Percentiles rank a stretch among this genome's conserved stretches.
Conservation (phyloP, 2,888 invertebrate species). For the Byasa hedistus region DNA sequence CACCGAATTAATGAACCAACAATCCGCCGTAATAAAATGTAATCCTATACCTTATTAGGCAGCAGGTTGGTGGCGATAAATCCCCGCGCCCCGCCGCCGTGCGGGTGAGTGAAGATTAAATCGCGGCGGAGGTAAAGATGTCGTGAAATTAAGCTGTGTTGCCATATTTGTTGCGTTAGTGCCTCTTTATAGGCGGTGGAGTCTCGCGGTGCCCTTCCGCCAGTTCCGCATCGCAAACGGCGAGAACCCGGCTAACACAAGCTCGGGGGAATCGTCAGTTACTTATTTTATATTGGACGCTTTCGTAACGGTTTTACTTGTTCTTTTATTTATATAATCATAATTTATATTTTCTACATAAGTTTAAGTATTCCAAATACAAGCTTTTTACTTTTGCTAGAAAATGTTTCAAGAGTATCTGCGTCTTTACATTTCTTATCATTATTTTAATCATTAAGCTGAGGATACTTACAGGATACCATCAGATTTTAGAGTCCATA, state of each 20-base stretch:
- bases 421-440: too few species aligned
- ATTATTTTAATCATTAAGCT: too few species aligned
- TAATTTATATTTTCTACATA: too few species aligned
- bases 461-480: too few species aligned
- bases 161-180: conserved; percentile 29
- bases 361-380: too few species aligned
- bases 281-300: neutral
- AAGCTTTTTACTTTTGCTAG: too few species aligned
- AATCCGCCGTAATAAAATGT: conserved; percentile 30
- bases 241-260: neutral
- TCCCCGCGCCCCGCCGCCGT: conserved; percentile 26
- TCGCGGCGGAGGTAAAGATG: conserved; percentile 27
- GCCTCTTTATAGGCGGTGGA: conserved; percentile 28
- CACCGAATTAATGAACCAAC: conserved; percentile 31
- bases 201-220: conserved; percentile 10
- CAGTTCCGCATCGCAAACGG: conserved; percentile 17
- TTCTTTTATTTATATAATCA: too few species aligned
- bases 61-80: conserved; percentile 29
- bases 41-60: conserved; percentile 33
- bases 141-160: conserved; percentile 31
- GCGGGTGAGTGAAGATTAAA: conserved; percentile 31
- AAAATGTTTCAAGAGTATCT: too few species aligned
- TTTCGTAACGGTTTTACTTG: neutral
- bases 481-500: too few species aligned
- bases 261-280: neutral